These are phyloP conservation scores for Atta texana DNA, from an alignment of 1,140 invertebrate genomes.

Conservation along the genomic window DNA sequence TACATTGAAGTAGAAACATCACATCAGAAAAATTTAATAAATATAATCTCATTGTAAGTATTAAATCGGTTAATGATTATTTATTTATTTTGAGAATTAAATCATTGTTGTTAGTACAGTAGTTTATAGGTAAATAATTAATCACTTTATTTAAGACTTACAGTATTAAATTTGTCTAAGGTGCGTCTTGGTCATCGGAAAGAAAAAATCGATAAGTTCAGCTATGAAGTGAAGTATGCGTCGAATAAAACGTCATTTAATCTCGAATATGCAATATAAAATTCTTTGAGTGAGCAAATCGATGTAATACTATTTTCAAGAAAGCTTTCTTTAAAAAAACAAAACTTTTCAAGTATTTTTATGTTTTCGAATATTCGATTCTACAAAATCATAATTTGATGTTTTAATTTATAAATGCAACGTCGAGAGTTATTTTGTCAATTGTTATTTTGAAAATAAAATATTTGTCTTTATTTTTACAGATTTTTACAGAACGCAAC, in stretches of 20 bases:
- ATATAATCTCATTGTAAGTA: no score
- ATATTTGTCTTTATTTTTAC: conserved; percentile 16
- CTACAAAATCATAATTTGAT: not conserved
- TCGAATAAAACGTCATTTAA: not conserved
- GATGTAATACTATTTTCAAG: not conserved
- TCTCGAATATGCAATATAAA: not conserved
- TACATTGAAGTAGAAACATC: no score
- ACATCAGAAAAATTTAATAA: no score
- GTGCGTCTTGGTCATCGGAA: not conserved
- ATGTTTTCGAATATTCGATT: not conserved
- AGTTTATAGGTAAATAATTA: no score
- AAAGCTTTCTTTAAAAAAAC: not conserved
- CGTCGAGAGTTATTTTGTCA: not conserved
- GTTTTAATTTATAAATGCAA: not conserved
- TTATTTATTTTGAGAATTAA: no score
- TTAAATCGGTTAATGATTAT: no score
- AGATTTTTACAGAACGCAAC: not conserved
- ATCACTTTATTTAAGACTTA: no score
- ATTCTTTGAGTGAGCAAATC: not conserved
- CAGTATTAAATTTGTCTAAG: no score
- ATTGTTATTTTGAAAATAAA: not conserved
- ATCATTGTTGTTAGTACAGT: no score
- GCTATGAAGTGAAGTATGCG: not conserved
- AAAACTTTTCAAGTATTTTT: not conserved
- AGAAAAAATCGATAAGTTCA: not conserved